These are phyloP conservation scores for Trileptium ribeirensis DNA, from an alignment of 2,888 invertebrate genomes.

Conservation along the genomic window DNA sequence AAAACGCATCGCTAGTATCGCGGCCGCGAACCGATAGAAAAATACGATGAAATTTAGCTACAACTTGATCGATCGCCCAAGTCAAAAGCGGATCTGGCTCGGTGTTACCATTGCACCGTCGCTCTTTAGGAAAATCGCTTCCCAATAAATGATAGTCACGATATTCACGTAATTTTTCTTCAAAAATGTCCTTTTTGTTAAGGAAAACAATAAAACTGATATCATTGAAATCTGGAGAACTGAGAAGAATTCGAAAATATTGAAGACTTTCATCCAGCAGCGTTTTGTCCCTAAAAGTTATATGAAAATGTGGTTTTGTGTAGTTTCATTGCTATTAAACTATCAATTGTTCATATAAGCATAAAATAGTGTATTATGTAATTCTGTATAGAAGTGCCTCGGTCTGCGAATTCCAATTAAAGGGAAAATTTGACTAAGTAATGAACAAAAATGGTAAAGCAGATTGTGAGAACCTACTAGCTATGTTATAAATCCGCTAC, in stretches of 20 bases:
- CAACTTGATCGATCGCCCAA: neutral
- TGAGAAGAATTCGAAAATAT: neutral
- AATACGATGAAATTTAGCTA: neutral
- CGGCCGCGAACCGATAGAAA: neutral
- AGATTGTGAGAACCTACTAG: too few species aligned
- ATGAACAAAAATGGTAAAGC: too few species aligned
- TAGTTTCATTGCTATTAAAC: too few species aligned
- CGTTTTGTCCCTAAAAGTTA: neutral
- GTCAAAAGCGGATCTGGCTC: neutral
- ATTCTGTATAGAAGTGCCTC: too few species aligned
- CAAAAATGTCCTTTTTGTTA: neutral
- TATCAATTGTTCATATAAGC: too few species aligned
- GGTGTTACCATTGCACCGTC: too few species aligned
- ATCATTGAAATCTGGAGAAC: neutral
- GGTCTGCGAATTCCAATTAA: too few species aligned
- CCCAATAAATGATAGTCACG: neutral
- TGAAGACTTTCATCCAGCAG: neutral
- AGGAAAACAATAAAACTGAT: neutral
- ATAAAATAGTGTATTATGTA: too few species aligned
- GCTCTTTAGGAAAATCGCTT: neutral
- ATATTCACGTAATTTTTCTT: neutral
- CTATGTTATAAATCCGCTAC: too few species aligned
- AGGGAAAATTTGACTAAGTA: too few species aligned
- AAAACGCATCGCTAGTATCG: neutral
- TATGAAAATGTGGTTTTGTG: too few species aligned